Conservation (phyloP, 2,888 invertebrate genomes). For the Rhagonycha lutea region DNA sequence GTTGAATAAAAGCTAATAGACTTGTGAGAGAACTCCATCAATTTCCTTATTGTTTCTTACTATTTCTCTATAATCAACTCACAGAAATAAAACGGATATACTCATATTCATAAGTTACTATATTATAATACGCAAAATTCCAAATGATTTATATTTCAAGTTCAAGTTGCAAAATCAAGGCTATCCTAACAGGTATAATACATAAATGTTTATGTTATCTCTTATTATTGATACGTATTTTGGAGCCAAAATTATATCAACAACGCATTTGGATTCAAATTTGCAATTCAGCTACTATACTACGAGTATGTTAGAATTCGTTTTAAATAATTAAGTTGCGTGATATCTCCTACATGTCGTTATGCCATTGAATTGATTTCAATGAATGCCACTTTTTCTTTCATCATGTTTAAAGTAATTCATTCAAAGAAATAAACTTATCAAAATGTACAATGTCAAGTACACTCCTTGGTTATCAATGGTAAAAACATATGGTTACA, state of each 20-base stretch:
- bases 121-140: not conserved
- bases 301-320: not conserved
- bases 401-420: not conserved
- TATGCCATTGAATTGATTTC: not conserved
- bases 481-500: constrained; percentile 1
- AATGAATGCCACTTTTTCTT: constrained; percentile 2
- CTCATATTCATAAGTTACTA: no score
- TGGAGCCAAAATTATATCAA: not conserved
- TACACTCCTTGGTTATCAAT: constrained; percentile 4
- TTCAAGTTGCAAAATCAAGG: not conserved
- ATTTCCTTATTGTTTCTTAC: not conserved
- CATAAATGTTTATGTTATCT: no score
- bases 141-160: not conserved
- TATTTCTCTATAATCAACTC: not conserved
- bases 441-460: constrained; percentile 4
- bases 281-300: not conserved
- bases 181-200: not conserved
- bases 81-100: not conserved
- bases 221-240: not conserved
- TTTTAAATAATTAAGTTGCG: not conserved
- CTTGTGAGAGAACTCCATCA: not conserved
- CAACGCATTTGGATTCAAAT: not conserved
- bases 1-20: not conserved
- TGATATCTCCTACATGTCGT: not conserved
- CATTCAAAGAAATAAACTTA: not conserved